Conservation (phyloP, 1,140 invertebrate genomes). For the Apis florea region DNA sequence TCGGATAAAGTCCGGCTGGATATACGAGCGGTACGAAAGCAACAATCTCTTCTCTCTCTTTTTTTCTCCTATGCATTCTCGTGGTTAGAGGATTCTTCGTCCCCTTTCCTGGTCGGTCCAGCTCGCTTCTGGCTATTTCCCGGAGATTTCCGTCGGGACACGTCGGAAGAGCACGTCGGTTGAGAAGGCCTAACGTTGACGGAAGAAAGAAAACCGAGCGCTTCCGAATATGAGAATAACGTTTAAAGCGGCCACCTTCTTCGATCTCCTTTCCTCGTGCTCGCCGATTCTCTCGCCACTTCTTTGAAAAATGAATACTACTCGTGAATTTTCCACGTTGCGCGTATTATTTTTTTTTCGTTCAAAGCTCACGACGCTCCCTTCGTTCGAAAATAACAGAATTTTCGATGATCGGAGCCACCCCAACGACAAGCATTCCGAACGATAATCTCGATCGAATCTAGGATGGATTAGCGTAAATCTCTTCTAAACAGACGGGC, state of each 20-base stretch:
- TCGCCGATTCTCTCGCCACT: neutral
- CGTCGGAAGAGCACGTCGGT: neutral
- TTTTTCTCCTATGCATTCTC: neutral
- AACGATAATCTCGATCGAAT: neutral
- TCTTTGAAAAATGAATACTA: conserved; percentile 42
- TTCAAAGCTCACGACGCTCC: neutral
- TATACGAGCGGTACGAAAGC: conserved; percentile 38
- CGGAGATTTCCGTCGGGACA: conserved; percentile 55
- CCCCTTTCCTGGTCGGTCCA: neutral
- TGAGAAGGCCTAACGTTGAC: neutral
- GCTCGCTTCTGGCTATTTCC: neutral
- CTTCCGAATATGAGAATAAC: conserved; percentile 47
- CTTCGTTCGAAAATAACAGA: neutral
- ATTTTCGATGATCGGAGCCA: neutral
- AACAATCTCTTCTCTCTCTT: neutral
- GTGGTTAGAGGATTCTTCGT: neutral
- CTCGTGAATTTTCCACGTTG: conserved; percentile 1
- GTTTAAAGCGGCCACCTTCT: conserved; percentile 52
- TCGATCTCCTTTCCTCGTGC: conserved; percentile 11
- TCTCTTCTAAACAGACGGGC: neutral
- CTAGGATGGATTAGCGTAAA: conserved; percentile 1
- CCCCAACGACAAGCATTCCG: neutral
- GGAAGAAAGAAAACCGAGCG: neutral
- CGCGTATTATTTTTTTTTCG: neutral
- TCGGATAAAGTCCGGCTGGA: conserved; percentile 45